These are phyloP conservation scores for Habropoda laboriosa DNA, from an alignment of 1,140 invertebrate genomes.

Conservation along the genomic window DNA sequence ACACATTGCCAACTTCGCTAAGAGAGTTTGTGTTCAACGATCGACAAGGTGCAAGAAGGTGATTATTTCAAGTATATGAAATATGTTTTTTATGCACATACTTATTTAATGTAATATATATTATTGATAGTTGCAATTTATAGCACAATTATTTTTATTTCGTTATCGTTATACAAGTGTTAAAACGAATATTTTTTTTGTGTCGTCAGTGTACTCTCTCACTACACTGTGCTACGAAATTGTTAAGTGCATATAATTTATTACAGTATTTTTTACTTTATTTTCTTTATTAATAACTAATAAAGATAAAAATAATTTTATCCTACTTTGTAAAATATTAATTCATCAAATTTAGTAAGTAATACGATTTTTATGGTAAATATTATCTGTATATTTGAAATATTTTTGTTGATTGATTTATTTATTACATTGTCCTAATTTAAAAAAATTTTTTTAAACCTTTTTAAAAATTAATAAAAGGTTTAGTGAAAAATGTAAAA, in stretches of 20 bases:
- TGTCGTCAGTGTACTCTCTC: slow-evolving; percentile 23
- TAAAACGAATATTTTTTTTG: background rate
- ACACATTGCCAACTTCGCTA: slow-evolving; percentile 30
- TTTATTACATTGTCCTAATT: background rate
- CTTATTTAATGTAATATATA: background rate
- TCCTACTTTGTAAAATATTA: background rate
- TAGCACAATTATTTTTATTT: background rate
- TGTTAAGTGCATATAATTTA: background rate
- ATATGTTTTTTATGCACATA: background rate
- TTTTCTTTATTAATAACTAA: background rate
- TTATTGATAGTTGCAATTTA: background rate
- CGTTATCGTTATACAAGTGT: background rate
- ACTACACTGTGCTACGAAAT: background rate
- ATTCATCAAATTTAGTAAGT: background rate
- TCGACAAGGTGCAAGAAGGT: slow-evolving; percentile 19
- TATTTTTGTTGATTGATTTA: background rate
- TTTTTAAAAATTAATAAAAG: background rate
- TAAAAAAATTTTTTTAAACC: background rate
- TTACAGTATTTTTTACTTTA: background rate
- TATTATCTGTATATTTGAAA: slow-evolving; percentile 1
- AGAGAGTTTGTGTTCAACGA: slow-evolving; percentile 49
- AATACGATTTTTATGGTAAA: background rate
- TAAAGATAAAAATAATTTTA: background rate
- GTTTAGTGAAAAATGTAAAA: background rate
- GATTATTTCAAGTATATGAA: slow-evolving; percentile 9